A percentile compares a stretch with the other conserved stretches of the same genome.
These are phyloP conservation scores for Corvus hawaiiensis DNA, from an alignment of 2,113 vertebrate genomes.

Conservation along the genomic window DNA sequence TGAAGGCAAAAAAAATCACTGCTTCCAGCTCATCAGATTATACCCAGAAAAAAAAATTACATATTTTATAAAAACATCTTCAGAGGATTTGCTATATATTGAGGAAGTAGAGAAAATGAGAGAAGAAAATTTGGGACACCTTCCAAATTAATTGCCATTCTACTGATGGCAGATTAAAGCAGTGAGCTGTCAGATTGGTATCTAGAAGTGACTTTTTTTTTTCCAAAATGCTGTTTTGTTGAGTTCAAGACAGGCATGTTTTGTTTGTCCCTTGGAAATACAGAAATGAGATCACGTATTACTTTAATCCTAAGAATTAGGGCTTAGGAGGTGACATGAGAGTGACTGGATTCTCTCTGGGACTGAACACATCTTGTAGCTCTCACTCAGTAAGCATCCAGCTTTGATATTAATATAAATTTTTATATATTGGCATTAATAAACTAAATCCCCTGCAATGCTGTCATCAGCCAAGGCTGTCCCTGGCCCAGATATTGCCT, in stretches of 20 bases:
- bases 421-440: background rate
- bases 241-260: background rate
- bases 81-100: background rate
- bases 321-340: rapidly evolving
- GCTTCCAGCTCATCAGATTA: background rate
- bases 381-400: background rate
- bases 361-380: background rate
- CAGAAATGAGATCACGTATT: background rate
- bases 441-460: background rate
- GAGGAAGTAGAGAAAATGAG: background rate
- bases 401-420: background rate
- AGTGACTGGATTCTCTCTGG: background rate
- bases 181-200: background rate
- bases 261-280: background rate
- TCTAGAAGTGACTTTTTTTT: background rate
- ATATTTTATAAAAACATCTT: background rate
- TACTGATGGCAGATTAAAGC: background rate
- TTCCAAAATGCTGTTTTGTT: background rate
- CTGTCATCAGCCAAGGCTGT: background rate
- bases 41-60: background rate
- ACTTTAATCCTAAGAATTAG: background rate
- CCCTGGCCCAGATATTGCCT: background rate
- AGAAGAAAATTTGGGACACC: background rate
- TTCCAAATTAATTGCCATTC: background rate
- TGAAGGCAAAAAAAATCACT: background rate